These are phyloP conservation scores for Muschampia plurimacula DNA, from an alignment of 2,888 invertebrate species.

Conservation along the genomic window DNA sequence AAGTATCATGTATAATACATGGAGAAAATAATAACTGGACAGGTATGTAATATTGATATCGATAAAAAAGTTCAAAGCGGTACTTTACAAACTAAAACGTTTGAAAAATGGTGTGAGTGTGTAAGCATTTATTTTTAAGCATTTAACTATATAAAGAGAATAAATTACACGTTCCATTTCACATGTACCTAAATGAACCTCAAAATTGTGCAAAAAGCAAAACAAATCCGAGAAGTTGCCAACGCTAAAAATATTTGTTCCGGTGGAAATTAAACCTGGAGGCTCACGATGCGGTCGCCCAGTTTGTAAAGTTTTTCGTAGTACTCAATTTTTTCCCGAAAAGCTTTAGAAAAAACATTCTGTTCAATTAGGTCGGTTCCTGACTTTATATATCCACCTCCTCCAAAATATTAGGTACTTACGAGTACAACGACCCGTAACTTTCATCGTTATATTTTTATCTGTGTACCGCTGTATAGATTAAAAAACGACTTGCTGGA, in stretches of 20 bases:
- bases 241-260: slow-evolving; percentile 25
- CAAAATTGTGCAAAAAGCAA: slow-evolving; percentile 1
- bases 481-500: too few species aligned
- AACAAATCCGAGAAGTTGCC: slow-evolving; percentile 13
- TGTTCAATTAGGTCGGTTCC: slow-evolving; percentile 2
- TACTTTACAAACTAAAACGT: too few species aligned
- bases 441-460: too few species aligned
- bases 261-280: slow-evolving; percentile 25
- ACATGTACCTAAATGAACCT: slow-evolving; percentile 1
- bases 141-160: neutral
- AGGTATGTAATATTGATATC: too few species aligned
- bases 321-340: slow-evolving; percentile 26
- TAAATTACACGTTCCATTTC: slow-evolving; percentile 7
- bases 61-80: too few species aligned
- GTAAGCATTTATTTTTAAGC: neutral
- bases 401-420: too few species aligned
- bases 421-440: too few species aligned
- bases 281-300: slow-evolving; percentile 16
- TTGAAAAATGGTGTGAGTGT: too few species aligned
- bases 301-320: slow-evolving; percentile 29
- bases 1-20: too few species aligned
- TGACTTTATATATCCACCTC: neutral
- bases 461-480: too few species aligned
- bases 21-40: too few species aligned
- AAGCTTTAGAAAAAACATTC: slow-evolving; percentile 11